Evolutionary conservation across 2,113 vertebrate species (phyloP), one percentile per base, ranked within the genome.

Genomic region (Crotalus viridis): DNA sequence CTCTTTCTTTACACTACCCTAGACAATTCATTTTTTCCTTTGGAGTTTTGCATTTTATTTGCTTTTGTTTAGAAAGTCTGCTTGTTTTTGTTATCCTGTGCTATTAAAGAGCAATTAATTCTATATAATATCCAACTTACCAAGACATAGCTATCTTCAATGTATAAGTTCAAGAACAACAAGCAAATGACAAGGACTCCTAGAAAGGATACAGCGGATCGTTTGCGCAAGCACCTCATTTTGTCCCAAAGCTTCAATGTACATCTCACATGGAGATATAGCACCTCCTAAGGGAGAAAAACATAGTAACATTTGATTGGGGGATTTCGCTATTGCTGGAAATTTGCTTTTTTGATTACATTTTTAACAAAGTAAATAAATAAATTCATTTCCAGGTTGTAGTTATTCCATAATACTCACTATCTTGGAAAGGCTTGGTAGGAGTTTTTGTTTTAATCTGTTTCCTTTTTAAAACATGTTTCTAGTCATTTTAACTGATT

Each of bases 191-290:
- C 98, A 96, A 99, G 98, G 95, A 99, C 97, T 94, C 98, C 99
- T 59, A 99, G 97, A 96, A 99, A 98, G 0, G 99, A 99, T n/a
- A 99, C 98, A 48, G 98, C 97, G 93, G 99, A 99, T 94, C 99
- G 98, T 96, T 99, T 99, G 97, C 99, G 97, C 97, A 99, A 97
- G 97, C 98, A 99, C 98, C 99, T 98, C 99, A 99, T 99, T 98
- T 99, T 99, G 98, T 99, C 98, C 96, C 98, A 96, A 95, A 98
- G 98, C 97, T 98, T 99, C 98, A 98, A 98, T 96, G 97, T 94
- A 94, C 98, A 95, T 96, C 98, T 99, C 94, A 98, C 97, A 96
- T 97, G 97, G 95, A 97, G 89, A 96, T 92, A 93, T 64, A 96
- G 92, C 90, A 92, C 96, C 52, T 95, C 96, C 97, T 98, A 86